These are phyloP conservation scores for Acromyrmex heyeri DNA, from an alignment of 1,140 invertebrate genomes.

Conservation along the genomic window DNA sequence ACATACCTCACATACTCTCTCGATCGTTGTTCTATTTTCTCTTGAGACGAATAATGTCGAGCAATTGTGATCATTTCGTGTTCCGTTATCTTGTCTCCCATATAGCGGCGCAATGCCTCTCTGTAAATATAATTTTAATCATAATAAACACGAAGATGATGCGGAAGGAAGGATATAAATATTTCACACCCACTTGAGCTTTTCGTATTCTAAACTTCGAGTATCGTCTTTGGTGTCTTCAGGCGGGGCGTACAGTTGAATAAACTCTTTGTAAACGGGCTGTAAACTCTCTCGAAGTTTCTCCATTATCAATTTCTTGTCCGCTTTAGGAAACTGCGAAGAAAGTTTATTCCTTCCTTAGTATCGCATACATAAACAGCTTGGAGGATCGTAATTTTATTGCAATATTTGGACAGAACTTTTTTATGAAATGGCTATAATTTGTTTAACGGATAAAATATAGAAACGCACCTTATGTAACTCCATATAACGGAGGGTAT, in stretches of 20 bases:
- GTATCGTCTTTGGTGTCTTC: conserved; percentile 82
- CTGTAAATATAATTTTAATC: conserved; percentile 79
- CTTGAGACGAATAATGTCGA: conserved; percentile 87
- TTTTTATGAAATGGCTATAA: conserved; percentile 11
- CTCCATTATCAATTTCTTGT: conserved; percentile 90
- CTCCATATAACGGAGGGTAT: conserved; percentile 95
- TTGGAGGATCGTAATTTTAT: neutral
- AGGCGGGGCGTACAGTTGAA: conserved; percentile 89
- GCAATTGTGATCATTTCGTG: conserved; percentile 93
- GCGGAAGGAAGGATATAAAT: neutral
- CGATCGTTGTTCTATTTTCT: conserved; percentile 82
- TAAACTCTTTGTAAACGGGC: conserved; percentile 91
- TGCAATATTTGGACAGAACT: neutral
- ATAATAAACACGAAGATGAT: neutral
- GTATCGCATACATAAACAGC: neutral
- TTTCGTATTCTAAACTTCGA: conserved; percentile 86
- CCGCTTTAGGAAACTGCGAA: conserved; percentile 90
- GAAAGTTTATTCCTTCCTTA: conserved; percentile 61
- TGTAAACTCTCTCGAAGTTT: conserved; percentile 89
- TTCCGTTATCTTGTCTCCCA: conserved; percentile 90
- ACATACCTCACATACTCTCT: conserved; percentile 86
- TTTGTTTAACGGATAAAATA: neutral
- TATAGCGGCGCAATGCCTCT: conserved; percentile 87
- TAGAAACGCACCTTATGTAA: conserved; percentile 89
- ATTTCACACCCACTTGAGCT: conserved; percentile 85